Evolutionary conservation across 2,797 vertebrate genomes (phyloP), one percentile per base, ranked within the genome.

Genomic region (Chaetodon trifasciatus): DNA sequence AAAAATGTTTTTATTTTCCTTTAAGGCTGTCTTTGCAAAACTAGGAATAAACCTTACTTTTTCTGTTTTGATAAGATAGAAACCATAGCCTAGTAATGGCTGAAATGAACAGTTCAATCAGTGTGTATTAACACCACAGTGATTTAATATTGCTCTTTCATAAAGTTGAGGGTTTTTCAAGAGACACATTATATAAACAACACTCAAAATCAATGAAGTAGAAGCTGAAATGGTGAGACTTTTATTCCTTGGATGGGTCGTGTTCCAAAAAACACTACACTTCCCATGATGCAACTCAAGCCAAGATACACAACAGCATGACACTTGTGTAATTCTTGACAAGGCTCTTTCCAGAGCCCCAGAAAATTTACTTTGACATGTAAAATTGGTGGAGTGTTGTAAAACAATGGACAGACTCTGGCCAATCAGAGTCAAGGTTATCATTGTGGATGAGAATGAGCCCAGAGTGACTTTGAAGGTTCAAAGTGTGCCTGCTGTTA

Each of bases 301-400:
- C 50, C 49, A 57, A 55, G 2, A 44, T 42, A 35, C 6, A 44
- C 0, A 5, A 44, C 23, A 69, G n/a, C 17, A 50, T 35, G 28
- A 79, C 11, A 15, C 19, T 28, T 46, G 7, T 68, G 49, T 66
- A 2, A 50, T 57, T 37, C 62, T 65, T 70, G 0, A 58, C 24
- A 28, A n/a, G 63, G 17, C n/a, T 37, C 49, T 42, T 71, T 70
- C 4, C 4, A 55, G 32, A 77, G 44, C 16, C 6, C 3, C 19
- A 23, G 1, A 64, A 66, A 75, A 73, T 81, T 77, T 50, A 80
- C 39, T 76, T 70, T 64, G 47, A 82, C 46, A 42, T 61, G 4
- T 76, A 72, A 75, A 83, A 70, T 52, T 53, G 32, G 23, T 61
- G 13, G 19, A 66, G 15, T 74, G 39, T 77, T 28, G 15, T 72